Percentiles rank a stretch among this genome's conserved stretches.
These are phyloP conservation scores for Oryctolagus cuniculus DNA, from an alignment of 2,113 vertebrate species.

Conservation along the genomic window DNA sequence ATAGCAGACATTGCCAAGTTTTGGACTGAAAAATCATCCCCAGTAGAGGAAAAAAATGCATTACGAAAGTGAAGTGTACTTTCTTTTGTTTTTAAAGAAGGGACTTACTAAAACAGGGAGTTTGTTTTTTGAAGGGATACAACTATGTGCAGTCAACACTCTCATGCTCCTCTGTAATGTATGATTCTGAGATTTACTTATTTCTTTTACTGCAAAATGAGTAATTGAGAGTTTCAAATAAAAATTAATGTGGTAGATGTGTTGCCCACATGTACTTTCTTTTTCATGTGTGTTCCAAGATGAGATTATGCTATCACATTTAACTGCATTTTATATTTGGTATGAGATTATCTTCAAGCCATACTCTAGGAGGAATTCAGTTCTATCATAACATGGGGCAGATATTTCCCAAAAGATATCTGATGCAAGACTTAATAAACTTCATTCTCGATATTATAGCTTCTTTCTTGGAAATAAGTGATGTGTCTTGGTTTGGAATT, in stretches of 20 bases:
- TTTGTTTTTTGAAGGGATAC: neutral
- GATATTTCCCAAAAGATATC: slow-evolving; percentile 56
- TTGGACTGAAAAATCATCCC: no score
- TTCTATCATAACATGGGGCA: slow-evolving; percentile 12
- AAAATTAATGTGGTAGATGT: neutral
- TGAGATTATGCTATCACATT: neutral
- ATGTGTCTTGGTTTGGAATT: neutral
- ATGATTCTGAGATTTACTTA: slow-evolving; percentile 42
- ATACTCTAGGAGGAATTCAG: neutral
- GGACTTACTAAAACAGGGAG: neutral
- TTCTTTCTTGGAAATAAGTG: slow-evolving; percentile 55
- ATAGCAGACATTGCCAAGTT: neutral
- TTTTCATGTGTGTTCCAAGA: neutral
- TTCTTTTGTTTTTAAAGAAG: neutral
- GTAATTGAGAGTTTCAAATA: slow-evolving; percentile 50
- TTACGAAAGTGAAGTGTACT: neutral
- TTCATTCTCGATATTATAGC: neutral
- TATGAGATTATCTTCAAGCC: slow-evolving; percentile 27
- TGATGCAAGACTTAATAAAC: slow-evolving; percentile 37
- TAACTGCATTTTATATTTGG: slow-evolving; percentile 42
- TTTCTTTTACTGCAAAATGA: slow-evolving; percentile 11
- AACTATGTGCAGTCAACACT: neutral
- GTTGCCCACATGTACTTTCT: neutral
- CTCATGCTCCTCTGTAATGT: neutral
- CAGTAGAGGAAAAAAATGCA: neutral